A percentile compares a stretch with the other conserved stretches of the same genome.
phyloP scores from a whole-genome alignment of 2,888 invertebrate species.

The Crocallis elinguaria region DNA sequence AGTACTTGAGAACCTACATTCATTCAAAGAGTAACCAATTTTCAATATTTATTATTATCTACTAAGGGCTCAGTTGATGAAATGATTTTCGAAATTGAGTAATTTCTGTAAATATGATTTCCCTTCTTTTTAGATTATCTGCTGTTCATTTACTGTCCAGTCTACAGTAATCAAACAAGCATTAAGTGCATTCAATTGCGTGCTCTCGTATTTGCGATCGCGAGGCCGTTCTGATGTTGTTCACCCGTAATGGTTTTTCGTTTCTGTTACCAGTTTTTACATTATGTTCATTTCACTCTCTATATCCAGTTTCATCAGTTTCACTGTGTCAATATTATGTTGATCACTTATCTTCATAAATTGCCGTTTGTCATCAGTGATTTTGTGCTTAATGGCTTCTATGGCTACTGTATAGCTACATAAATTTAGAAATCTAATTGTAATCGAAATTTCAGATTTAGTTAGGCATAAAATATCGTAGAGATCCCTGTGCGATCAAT shows the following conservation, averaged over 20 bases:
- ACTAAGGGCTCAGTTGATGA: not conserved
- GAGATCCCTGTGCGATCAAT: constrained; percentile 25
- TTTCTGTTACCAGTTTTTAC: constrained; percentile 41
- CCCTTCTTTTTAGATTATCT: not conserved
- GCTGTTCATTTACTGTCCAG: constrained; percentile 20
- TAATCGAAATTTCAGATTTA: constrained; percentile 11
- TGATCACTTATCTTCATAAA: constrained; percentile 18
- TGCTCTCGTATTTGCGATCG: constrained; percentile 30
- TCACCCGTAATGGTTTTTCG: constrained; percentile 45
- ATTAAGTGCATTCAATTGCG: constrained; percentile 44
- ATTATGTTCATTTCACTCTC: constrained; percentile 49
- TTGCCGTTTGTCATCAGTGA: not conserved
- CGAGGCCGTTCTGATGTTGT: constrained; percentile 39
- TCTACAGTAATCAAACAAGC: constrained; percentile 44
- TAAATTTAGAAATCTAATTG: constrained; percentile 5
- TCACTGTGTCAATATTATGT: constrained; percentile 33
- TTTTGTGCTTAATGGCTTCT: not conserved
- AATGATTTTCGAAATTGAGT: not conserved
- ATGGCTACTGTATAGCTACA: not conserved
- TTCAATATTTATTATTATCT: too few relatives aligned
- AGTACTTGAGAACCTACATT: too few relatives aligned
- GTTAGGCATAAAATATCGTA: constrained; percentile 31
- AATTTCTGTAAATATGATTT: not conserved
- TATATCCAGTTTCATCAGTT: constrained; percentile 49
- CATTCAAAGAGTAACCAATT: too few relatives aligned